Evolutionary conservation across 1,140 invertebrate genomes (phyloP).

Genomic region (Trichonephila inaurata): DNA sequence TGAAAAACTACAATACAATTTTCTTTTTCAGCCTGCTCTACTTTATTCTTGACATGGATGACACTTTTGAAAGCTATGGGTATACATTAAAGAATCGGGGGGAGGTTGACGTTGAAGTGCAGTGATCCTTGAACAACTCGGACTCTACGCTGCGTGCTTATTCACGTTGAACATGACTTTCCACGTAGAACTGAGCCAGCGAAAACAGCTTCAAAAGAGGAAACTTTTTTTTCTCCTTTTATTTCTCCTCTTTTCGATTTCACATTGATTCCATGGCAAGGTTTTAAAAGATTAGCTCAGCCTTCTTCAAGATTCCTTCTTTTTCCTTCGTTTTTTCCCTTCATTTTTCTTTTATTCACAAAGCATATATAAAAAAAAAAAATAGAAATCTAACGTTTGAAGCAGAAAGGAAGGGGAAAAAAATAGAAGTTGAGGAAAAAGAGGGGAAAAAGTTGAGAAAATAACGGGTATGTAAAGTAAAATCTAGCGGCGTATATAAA

Average conservation of each 20-base stretch:
- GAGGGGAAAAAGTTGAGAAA: not conserved
- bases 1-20: not conserved
- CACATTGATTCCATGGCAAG: slow-evolving; percentile 23
- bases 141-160: slow-evolving; percentile 30
- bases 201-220: slow-evolving; percentile 30
- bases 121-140: slow-evolving; percentile 38
- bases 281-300: slow-evolving; percentile 61
- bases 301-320: slow-evolving; percentile 22
- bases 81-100: not conserved
- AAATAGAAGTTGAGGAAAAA: not conserved
- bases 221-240: slow-evolving; percentile 12
- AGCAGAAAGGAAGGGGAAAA: not conserved
- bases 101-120: slow-evolving; percentile 1
- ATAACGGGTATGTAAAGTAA: slow-evolving; percentile 22
- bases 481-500: not conserved
- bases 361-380: not conserved
- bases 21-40: not conserved
- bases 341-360: not conserved
- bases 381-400: not conserved
- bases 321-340: not conserved
- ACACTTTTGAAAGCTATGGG: not conserved
- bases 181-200: not conserved
- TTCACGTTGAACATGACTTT: slow-evolving; percentile 42
- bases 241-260: not conserved
- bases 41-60: not conserved